Percentiles rank a stretch among this genome's conserved stretches.
These are phyloP conservation scores for Aphaenogaster ashmeadi DNA, from an alignment of 1,140 invertebrate species.

Conservation along the genomic window DNA sequence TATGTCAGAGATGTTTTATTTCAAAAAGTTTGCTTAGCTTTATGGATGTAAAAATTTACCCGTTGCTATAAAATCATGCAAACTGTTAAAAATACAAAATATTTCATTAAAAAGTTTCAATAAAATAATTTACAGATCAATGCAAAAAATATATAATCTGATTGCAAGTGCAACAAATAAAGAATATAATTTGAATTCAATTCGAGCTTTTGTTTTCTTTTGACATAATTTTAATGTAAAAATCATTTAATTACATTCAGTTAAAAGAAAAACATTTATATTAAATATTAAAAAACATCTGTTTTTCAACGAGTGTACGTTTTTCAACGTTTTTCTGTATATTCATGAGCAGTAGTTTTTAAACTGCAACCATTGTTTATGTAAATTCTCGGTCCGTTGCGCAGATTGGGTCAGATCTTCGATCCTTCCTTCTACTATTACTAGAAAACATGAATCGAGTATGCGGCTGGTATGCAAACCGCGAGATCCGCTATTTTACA, in stretches of 20 bases:
- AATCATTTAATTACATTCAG: not conserved
- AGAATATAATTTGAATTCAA: not conserved
- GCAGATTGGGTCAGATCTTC: not conserved
- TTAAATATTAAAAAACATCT: not conserved
- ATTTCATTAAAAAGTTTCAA: not conserved
- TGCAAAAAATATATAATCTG: not conserved
- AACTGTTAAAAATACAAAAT: not conserved
- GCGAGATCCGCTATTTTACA: constrained; percentile 49
- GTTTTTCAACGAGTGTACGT: not conserved
- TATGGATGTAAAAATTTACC: not conserved
- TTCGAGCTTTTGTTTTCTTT: not conserved
- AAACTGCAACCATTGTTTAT: not conserved
- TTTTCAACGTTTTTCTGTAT: not conserved
- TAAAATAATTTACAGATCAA: constrained; percentile 17
- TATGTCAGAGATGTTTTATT: not conserved
- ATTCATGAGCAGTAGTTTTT: not conserved
- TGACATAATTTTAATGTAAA: not conserved
- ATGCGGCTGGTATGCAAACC: constrained; percentile 36
- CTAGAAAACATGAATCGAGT: constrained; percentile 35
- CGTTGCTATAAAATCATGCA: not conserved
- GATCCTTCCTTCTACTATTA: not conserved
- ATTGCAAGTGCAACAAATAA: not conserved
- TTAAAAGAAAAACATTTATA: not conserved
- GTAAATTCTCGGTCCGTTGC: not conserved
- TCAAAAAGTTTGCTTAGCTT: not conserved